phyloP scores from a whole-genome alignment of 1,140 invertebrate species.

The Saccostrea echinata region DNA sequence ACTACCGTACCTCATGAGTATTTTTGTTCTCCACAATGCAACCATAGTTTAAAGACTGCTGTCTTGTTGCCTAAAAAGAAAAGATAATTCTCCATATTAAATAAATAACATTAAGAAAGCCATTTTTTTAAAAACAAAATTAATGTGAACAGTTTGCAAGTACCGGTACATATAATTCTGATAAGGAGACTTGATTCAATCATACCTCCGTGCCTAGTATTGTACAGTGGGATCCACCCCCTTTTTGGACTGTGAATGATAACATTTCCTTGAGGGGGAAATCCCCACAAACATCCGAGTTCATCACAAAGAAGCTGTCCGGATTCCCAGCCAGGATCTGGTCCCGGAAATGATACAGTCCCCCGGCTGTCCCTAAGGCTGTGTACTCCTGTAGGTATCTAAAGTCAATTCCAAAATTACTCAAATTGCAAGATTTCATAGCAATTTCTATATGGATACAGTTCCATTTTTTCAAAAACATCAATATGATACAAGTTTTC shows the following conservation, averaged over 20 bases:
- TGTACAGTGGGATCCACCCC: slow-evolving; percentile 76
- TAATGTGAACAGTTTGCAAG: too few relatives aligned
- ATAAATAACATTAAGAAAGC: neutral
- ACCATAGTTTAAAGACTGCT: slow-evolving; percentile 96
- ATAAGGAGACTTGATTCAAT: neutral
- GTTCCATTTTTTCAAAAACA: too few relatives aligned
- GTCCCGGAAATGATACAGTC: slow-evolving; percentile 98
- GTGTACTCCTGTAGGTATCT: slow-evolving; percentile 97
- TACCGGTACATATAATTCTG: too few relatives aligned
- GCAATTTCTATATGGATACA: too few relatives aligned
- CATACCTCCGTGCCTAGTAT: slow-evolving; percentile 81
- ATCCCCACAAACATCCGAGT: slow-evolving; percentile 98
- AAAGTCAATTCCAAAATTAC: too few relatives aligned
- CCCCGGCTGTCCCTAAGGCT: slow-evolving; percentile 96
- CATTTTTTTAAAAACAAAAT: neutral
- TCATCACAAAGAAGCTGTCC: slow-evolving; percentile 95
- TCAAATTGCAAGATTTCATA: too few relatives aligned
- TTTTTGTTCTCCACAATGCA: slow-evolving; percentile 93
- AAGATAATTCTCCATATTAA: neutral
- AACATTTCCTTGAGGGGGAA: slow-evolving; percentile 94
- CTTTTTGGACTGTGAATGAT: slow-evolving; percentile 86
- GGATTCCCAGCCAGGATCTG: slow-evolving; percentile 95
- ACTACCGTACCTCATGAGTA: slow-evolving; percentile 85
- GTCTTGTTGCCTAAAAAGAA: slow-evolving; percentile 89
- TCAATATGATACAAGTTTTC: too few relatives aligned